phyloP scores from a whole-genome alignment of 1,140 invertebrate genomes.

The Panulirus ornatus region DNA sequence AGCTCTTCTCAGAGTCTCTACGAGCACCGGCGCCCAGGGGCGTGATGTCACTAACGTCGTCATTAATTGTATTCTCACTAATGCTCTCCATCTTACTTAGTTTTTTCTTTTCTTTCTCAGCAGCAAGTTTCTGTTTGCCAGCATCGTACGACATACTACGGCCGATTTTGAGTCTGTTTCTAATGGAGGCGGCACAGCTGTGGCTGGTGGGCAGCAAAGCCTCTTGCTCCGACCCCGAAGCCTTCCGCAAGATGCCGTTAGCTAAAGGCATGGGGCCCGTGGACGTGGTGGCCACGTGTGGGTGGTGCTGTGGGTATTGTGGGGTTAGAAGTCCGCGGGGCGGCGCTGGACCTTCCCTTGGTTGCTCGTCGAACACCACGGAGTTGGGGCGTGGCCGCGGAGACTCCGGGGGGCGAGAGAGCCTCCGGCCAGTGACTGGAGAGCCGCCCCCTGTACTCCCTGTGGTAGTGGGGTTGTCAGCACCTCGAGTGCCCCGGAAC shows the following conservation, averaged over 20 bases:
- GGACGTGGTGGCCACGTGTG: conserved; percentile 48
- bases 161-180: conserved; percentile 72
- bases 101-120: conserved; percentile 62
- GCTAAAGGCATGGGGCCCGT: conserved; percentile 63
- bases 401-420: conserved; percentile 59
- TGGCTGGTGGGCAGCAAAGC: conserved; percentile 72
- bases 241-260: conserved; percentile 73
- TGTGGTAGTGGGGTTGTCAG: conserved; percentile 37
- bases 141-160: conserved; percentile 68
- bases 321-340: conserved; percentile 53
- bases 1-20: conserved; percentile 74
- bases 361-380: conserved; percentile 74
- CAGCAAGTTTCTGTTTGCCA: conserved; percentile 56
- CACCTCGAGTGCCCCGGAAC: conserved; percentile 46
- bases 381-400: conserved; percentile 71
- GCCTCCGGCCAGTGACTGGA: conserved; percentile 58
- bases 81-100: conserved; percentile 73
- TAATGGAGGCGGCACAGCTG: conserved; percentile 63
- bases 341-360: conserved; percentile 53
- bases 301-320: conserved; percentile 52
- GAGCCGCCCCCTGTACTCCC: conserved; percentile 52
- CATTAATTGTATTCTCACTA: conserved; percentile 75
- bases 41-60: conserved; percentile 74
- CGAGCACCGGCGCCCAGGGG: conserved; percentile 70
- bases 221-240: conserved; percentile 73